phyloP scores from a whole-genome alignment of 2,797 vertebrate genomes.

The Pipistrellus kuhlii region DNA sequence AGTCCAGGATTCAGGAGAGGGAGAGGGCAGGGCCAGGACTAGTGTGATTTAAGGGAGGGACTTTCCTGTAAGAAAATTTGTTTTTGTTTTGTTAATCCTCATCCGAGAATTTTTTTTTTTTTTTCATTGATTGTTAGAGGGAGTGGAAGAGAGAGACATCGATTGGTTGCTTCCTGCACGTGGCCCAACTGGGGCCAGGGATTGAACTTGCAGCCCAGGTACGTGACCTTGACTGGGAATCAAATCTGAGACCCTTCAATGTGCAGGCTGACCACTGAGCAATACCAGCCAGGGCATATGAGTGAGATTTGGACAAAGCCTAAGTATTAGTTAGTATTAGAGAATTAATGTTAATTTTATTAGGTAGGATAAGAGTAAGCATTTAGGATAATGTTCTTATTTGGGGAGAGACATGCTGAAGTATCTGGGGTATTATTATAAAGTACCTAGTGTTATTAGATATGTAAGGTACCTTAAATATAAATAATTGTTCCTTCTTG shows the following conservation, averaged over 20 bases:
- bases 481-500: not conserved
- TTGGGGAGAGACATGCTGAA: not conserved
- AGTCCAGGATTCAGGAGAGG: not conserved
- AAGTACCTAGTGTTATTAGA: not conserved
- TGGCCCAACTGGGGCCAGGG: too few relatives aligned
- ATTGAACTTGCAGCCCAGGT: too few relatives aligned
- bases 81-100: too few relatives aligned
- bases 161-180: too few relatives aligned
- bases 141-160: too few relatives aligned
- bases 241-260: too few relatives aligned
- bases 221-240: too few relatives aligned
- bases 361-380: not conserved
- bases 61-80: not conserved
- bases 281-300: too few relatives aligned
- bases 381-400: not conserved
- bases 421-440: not conserved
- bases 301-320: not conserved
- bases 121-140: too few relatives aligned
- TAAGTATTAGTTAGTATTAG: not conserved
- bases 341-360: conserved; percentile 24
- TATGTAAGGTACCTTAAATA: not conserved
- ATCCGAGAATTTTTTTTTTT: too few relatives aligned
- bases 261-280: too few relatives aligned
- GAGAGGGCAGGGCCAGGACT: accelerated
- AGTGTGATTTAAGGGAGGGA: not conserved